phyloP scores from a whole-genome alignment of 2,797 vertebrate species.

The Etheostoma perlongum region DNA sequence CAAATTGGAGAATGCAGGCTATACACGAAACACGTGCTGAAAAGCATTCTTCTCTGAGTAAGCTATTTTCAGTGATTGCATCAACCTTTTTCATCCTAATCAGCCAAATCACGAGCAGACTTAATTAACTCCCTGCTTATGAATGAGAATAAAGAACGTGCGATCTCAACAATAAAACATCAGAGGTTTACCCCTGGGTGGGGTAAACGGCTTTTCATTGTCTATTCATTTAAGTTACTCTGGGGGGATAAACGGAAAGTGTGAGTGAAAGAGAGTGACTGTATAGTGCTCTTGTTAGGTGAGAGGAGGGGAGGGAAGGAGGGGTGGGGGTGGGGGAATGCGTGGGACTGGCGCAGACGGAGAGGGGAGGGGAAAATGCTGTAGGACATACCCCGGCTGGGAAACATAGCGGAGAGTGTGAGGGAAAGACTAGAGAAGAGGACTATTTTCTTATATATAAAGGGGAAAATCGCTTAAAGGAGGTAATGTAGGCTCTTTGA shows the following conservation, averaged over 20 bases:
- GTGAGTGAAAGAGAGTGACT: constrained; percentile 76
- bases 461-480: background rate
- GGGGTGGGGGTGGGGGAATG: constrained; percentile 55
- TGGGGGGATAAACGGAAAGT: constrained; percentile 78
- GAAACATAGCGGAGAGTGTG: constrained; percentile 52
- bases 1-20: background rate
- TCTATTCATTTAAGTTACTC: constrained; percentile 75
- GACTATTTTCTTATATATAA: constrained; percentile 1
- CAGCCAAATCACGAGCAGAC: background rate
- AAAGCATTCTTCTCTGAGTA: background rate
- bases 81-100: constrained; percentile 11
- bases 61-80: constrained; percentile 5
- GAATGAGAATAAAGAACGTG: constrained; percentile 1
- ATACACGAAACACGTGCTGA: background rate
- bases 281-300: constrained; percentile 79
- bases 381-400: constrained; percentile 72
- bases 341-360: constrained; percentile 56
- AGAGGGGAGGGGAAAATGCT: constrained; percentile 42
- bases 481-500: constrained; percentile 9
- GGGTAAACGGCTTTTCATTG: constrained; percentile 66
- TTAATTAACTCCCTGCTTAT: background rate
- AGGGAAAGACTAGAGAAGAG: constrained; percentile 27
- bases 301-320: constrained; percentile 35
- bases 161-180: constrained; percentile 48
- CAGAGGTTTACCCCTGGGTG: constrained; percentile 48